Evolutionary conservation across 1,140 invertebrate species (phyloP), one percentile per base, ranked within the genome.

Genomic region (Pseudachorutes palmiensis): DNA sequence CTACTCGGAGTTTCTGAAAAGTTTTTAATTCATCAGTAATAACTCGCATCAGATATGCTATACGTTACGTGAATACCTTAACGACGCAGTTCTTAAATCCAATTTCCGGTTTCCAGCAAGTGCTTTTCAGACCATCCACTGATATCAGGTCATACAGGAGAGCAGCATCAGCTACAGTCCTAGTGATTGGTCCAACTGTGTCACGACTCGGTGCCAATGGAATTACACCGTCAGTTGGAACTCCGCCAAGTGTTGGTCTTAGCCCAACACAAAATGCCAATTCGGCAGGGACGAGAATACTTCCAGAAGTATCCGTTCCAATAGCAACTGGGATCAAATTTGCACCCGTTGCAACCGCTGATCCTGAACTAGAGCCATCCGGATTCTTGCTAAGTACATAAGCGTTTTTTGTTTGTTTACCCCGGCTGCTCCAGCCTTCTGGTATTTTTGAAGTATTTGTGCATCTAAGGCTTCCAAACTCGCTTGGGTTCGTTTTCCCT

Each of bases 231-330:
- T 62, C 45, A 24, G 2, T 32, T 2, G 64, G 36, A 3, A 57
- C n/a, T n/a, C 24, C 2, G 2, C 29, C 49, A 26, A 58, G 14
- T 0, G 64, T 58, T 1, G 68, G 64, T 51, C 66, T 70, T 9
- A 70, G 19, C 1, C 58, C 61, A 48, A 58, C 55, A 32, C 63
- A 2, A 41, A 22, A 41, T 1, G 2, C 51, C n/a, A 28, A 16
- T 32, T 24, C n/a, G 12, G 31, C 2, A 16, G 68, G 68, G 0
- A 28, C 24, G 0, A 70, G 16, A 1, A 70, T 58, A n/a, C 48
- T 58, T 31, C 64, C 68, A 33, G 66, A 64, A 1, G 68, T 70
- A 49, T 70, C 68, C 0, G 60, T 66, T 33, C 68, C 68, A 29
- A 70, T 30, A 0, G 64, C 1, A 12, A 66, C 60, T 19, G 31